Evolutionary conservation across 2,797 vertebrate species (phyloP), one percentile per base, ranked within the genome.

Genomic region (Toxotes lorentzi): DNA sequence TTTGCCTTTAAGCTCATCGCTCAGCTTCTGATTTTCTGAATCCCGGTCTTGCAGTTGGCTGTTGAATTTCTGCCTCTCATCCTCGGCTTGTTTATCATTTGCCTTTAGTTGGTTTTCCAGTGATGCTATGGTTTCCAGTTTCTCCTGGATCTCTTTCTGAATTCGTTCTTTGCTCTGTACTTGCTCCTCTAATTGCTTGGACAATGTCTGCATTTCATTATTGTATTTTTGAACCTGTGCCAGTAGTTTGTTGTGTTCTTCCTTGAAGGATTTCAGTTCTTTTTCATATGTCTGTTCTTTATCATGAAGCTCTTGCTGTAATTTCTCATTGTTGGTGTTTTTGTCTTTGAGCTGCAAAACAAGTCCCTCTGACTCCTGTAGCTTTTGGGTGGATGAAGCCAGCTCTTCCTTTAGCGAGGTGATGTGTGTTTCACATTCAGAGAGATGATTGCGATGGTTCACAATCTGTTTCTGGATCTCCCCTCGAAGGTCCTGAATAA

Each of bases 191-290:
- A 97, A 74, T 24, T 93, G 91, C 62, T 70, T 90, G 19, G 94
- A 95, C 21, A 97, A 68, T 0, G 77, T 85, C 21, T 93, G 61
- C 41, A 96, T 62, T 11, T 97, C 95, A 1, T 84, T 72, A 34
- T 89, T 91, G 71, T 93, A 95, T 75, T 93, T 95, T 38, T 91
- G 78, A 13, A 93, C 90, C 76, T 96, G 95, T 32, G 92, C 90
- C 69, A 95, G 69, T 14, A 97, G 90, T 38, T 87, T 89, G 84
- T 97, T 96, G 43, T 94, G 91, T 7, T 95, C 95, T 5, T 96
- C 96, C 85, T 96, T 96, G 50, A 94, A 24, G 1, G 93, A 88
- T 76, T 97, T 97, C 24, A 97, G 84, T 41, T 97, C 96, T n/a
- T 89, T 94, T 71, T 96, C 94, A 81, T 95, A 89, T 0, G 21